These are phyloP conservation scores for Anarsia innoxiella DNA, from an alignment of 2,888 invertebrate species.

Conservation along the genomic window DNA sequence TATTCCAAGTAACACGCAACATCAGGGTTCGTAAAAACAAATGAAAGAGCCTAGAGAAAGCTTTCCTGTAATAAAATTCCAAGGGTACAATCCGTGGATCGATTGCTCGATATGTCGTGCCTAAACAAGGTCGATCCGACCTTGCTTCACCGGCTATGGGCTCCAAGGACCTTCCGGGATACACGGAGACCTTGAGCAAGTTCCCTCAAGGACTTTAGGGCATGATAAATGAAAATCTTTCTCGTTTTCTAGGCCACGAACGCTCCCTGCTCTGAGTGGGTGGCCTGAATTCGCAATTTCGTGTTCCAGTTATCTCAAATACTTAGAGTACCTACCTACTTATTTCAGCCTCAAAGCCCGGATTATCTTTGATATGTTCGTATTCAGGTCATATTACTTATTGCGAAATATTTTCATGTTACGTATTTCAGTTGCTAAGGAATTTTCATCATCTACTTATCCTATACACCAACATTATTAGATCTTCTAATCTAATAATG, in stretches of 20 bases:
- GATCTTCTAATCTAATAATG: no score
- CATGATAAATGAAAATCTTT: constrained; percentile 60
- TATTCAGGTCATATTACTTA: no score
- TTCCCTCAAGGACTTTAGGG: constrained; percentile 52
- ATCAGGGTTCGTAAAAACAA: background rate
- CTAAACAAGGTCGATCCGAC: constrained; percentile 39
- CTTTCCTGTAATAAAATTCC: constrained; percentile 1
- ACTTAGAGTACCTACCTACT: no score
- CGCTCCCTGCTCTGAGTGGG: constrained; percentile 31
- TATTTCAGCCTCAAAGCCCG: no score
- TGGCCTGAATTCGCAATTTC: constrained; percentile 46
- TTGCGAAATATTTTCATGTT: no score
- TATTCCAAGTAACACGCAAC: no score
- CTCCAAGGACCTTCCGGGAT: constrained; percentile 55
- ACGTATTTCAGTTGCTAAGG: no score
- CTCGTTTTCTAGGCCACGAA: constrained; percentile 54
- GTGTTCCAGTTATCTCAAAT: constrained; percentile 21
- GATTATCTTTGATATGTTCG: no score
- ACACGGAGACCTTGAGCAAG: constrained; percentile 49
- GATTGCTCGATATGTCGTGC: constrained; percentile 37
- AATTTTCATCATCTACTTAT: no score
- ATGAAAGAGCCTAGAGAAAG: background rate
- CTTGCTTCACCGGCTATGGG: constrained; percentile 39
- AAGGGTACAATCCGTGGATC: constrained; percentile 21
- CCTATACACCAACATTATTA: no score